phyloP scores from a whole-genome alignment of 2,888 invertebrate species.

The Venustoraphidia nigricollis region DNA sequence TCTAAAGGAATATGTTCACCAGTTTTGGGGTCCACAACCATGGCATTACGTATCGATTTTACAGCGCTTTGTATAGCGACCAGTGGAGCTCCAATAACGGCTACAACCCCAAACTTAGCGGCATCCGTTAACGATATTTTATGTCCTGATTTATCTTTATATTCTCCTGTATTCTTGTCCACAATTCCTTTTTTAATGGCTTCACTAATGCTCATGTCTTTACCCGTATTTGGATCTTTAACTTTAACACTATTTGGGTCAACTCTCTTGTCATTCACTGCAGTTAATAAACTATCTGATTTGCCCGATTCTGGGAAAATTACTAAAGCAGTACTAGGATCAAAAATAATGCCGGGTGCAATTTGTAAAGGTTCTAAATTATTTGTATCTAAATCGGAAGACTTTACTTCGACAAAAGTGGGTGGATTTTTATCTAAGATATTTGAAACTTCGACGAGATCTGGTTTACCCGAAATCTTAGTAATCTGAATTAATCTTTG shows the following conservation, averaged over 20 bases:
- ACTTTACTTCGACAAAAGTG: constrained; percentile 31
- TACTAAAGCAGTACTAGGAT: constrained; percentile 59
- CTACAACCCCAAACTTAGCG: constrained; percentile 59
- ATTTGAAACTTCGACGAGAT: constrained; percentile 53
- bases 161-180: constrained; percentile 52
- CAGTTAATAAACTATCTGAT: constrained; percentile 55
- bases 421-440: constrained; percentile 30
- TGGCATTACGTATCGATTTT: constrained; percentile 41
- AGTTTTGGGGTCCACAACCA: constrained; percentile 64
- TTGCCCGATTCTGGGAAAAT: constrained; percentile 55
- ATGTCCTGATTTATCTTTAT: constrained; percentile 47
- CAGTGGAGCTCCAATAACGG: constrained; percentile 59
- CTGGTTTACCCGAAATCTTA: constrained; percentile 52
- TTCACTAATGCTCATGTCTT: constrained; percentile 50
- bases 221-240: constrained; percentile 50
- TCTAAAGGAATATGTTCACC: constrained; percentile 67
- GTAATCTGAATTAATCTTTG: constrained; percentile 58
- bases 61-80: constrained; percentile 54
- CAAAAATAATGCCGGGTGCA: constrained; percentile 56
- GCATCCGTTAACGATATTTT: constrained; percentile 57
- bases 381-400: constrained; percentile 26
- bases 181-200: constrained; percentile 64
- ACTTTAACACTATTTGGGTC: constrained; percentile 52
- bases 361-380: constrained; percentile 56
- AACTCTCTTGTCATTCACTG: constrained; percentile 60